Evolutionary conservation across 2,797 vertebrate genomes (phyloP).

Genomic region (Chiloscyllium punctatum): DNA sequence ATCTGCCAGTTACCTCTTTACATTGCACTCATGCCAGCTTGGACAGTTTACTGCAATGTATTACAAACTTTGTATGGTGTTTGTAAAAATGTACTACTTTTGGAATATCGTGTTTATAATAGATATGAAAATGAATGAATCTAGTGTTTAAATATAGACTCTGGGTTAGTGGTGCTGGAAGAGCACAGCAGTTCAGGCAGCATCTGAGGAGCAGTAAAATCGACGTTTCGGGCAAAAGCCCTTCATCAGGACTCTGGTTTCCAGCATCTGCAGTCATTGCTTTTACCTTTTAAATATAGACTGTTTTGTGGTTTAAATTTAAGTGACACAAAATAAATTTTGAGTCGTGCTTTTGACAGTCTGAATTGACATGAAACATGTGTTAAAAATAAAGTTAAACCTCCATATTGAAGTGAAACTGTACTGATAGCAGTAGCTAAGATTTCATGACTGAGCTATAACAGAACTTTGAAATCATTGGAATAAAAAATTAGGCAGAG

Average conservation of each 20-base stretch:
- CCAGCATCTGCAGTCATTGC: too few relatives aligned
- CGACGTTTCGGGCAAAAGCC: too few relatives aligned
- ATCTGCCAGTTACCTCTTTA: background rate
- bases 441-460: background rate
- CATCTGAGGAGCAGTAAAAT: too few relatives aligned
- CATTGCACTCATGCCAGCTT: background rate
- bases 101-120: background rate
- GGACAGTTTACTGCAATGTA: background rate
- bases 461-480: background rate
- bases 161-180: too few relatives aligned
- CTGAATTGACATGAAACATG: background rate
- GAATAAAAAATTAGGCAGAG: background rate
- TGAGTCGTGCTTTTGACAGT: background rate
- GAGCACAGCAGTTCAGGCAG: too few relatives aligned
- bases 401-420: background rate
- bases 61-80: background rate
- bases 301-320: background rate
- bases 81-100: background rate
- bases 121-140: background rate
- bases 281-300: background rate
- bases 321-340: background rate
- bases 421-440: background rate
- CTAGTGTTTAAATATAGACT: background rate
- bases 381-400: background rate
- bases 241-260: too few relatives aligned